A percentile compares a stretch with the other conserved stretches of the same genome.
Conservation (phyloP, 2,113 vertebrate species). For the Anser cygnoides region DNA sequence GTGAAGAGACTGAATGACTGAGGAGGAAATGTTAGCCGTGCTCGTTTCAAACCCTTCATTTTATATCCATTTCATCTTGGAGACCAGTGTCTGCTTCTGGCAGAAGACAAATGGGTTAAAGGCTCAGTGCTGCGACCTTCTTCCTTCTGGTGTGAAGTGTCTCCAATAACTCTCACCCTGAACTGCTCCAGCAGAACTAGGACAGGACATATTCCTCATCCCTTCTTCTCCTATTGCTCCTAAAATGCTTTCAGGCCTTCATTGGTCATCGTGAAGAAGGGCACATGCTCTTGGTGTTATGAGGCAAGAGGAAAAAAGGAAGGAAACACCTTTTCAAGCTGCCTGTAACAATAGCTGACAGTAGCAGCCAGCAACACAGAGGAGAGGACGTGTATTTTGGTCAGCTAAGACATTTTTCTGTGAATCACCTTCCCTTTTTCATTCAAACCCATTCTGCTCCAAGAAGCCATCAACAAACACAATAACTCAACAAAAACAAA, state of each 20-base stretch:
- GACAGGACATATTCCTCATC: background rate
- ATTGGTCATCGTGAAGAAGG: background rate
- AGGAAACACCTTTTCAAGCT: background rate
- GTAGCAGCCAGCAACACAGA: conserved; percentile 3
- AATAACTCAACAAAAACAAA: conserved; percentile 69
- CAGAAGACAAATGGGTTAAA: background rate
- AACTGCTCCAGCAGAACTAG: background rate
- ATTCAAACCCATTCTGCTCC: conserved; percentile 59
- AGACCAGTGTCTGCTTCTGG: background rate
- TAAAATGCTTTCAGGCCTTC: background rate
- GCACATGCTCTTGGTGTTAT: background rate
- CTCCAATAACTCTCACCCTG: background rate
- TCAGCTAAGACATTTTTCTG: conserved; percentile 39
- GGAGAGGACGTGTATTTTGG: conserved; percentile 30
- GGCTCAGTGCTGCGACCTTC: background rate
- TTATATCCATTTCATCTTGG: background rate
- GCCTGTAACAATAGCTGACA: background rate
- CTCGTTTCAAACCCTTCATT: background rate
- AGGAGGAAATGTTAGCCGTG: background rate
- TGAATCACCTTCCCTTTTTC: conserved; percentile 66
- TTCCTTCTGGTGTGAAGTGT: background rate
- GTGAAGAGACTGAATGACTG: background rate
- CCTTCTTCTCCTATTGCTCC: background rate
- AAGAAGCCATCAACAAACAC: conserved; percentile 66
- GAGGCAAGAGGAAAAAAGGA: background rate